These are phyloP conservation scores for Gastrophryne carolinensis DNA, from an alignment of 2,797 vertebrate genomes.

Conservation along the genomic window DNA sequence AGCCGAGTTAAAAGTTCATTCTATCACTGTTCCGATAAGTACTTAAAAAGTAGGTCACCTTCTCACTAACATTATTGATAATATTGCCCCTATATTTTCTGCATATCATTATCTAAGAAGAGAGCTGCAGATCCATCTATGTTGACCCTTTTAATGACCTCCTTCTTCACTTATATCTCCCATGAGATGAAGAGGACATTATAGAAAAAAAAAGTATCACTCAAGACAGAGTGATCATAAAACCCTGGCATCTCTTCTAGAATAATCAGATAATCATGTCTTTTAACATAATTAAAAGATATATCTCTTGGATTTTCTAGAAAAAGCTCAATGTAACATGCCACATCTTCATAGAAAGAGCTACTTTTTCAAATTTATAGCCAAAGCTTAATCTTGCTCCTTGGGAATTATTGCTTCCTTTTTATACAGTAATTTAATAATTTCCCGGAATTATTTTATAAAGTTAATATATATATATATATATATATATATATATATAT, in stretches of 20 bases:
- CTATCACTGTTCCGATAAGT: not conserved
- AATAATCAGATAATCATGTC: slow-evolving; percentile 42
- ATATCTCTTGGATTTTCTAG: slow-evolving; percentile 31
- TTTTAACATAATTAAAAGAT: slow-evolving; percentile 49
- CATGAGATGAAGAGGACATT: slow-evolving; percentile 36
- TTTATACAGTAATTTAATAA: not conserved
- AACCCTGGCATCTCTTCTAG: slow-evolving; percentile 32
- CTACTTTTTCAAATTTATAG: slow-evolving; percentile 11
- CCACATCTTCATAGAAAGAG: slow-evolving; percentile 23
- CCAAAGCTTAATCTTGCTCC: slow-evolving; percentile 1
- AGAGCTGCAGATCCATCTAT: slow-evolving; percentile 1
- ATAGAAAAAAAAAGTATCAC: slow-evolving; percentile 38
- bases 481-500: too few relatives aligned
- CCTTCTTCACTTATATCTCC: slow-evolving; percentile 11
- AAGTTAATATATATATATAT: too few relatives aligned
- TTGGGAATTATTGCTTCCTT: slow-evolving; percentile 18
- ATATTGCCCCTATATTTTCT: slow-evolving; percentile 3
- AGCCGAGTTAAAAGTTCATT: not conserved
- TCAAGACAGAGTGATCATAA: slow-evolving; percentile 36
- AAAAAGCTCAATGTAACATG: not conserved
- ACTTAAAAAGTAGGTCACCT: not conserved
- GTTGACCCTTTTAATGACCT: slow-evolving; percentile 43
- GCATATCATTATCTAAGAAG: slow-evolving; percentile 26
- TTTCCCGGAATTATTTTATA: slow-evolving; percentile 24
- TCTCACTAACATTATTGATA: slow-evolving; percentile 1